A percentile compares a stretch with the other conserved stretches of the same genome.
phyloP scores from a whole-genome alignment of 2,797 vertebrate genomes.

The Xyrichtys novacula region DNA sequence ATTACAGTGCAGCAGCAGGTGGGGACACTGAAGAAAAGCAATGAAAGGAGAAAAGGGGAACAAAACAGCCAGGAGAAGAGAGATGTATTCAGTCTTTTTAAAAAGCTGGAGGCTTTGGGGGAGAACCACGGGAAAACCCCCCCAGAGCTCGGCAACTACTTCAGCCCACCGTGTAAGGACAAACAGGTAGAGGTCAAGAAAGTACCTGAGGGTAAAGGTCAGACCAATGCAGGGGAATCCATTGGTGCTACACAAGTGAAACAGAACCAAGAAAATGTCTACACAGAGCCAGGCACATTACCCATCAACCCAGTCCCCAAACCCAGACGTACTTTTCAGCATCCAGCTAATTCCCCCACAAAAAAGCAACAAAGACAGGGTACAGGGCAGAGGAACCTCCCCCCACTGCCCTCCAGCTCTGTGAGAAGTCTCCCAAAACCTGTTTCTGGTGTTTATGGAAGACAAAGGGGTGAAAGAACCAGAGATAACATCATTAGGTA shows the following conservation, averaged over 20 bases:
- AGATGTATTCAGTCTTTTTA: constrained; percentile 91
- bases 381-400: constrained; percentile 88
- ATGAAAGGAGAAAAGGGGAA: constrained; percentile 69
- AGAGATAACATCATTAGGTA: constrained; percentile 90
- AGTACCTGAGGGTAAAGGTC: constrained; percentile 75
- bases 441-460: constrained; percentile 86
- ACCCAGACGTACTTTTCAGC: constrained; percentile 94
- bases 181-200: constrained; percentile 80
- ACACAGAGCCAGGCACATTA: constrained; percentile 85
- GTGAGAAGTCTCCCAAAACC: constrained; percentile 85
- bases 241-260: constrained; percentile 44
- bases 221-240: constrained; percentile 68
- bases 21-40: constrained; percentile 70
- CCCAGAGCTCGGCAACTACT: constrained; percentile 92
- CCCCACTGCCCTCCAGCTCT: constrained; percentile 89
- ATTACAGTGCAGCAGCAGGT: constrained; percentile 50
- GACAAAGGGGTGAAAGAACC: constrained; percentile 84
- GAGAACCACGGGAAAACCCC: constrained; percentile 86
- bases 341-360: constrained; percentile 79
- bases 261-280: constrained; percentile 82
- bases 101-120: constrained; percentile 93
- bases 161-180: constrained; percentile 88
- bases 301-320: constrained; percentile 95
- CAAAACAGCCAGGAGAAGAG: constrained; percentile 84
- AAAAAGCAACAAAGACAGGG: constrained; percentile 53